Conservation (phyloP, 1,140 invertebrate species). For the Heliothis subflexa region DNA sequence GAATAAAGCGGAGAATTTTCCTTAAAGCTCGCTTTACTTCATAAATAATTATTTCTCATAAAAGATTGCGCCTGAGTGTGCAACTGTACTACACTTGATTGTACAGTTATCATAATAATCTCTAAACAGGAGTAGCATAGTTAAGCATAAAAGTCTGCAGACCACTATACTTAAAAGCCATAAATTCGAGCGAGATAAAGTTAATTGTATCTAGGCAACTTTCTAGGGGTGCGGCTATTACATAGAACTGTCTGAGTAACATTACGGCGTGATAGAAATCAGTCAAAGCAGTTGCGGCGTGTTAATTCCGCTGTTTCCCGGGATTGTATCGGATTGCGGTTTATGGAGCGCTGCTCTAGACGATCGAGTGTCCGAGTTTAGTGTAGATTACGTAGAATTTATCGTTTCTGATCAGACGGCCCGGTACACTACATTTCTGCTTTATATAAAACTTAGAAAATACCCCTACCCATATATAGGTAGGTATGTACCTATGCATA, state of each 20-base stretch:
- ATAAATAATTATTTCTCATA: neutral
- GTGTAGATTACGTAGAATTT: conserved; percentile 26
- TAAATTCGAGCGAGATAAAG: conserved; percentile 27
- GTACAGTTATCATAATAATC: conserved; percentile 31
- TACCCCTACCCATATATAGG: too few species aligned
- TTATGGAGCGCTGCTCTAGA: conserved; percentile 63
- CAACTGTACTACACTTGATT: conserved; percentile 1
- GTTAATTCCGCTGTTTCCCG: conserved; percentile 69
- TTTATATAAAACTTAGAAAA: conserved; percentile 1
- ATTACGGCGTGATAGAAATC: conserved; percentile 73
- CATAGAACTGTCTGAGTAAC: conserved; percentile 59
- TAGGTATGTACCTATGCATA: too few species aligned
- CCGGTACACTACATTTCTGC: conserved; percentile 10
- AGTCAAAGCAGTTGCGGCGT: conserved; percentile 62
- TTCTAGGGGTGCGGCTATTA: conserved; percentile 15
- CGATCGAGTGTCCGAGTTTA: conserved; percentile 31
- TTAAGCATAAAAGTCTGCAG: conserved; percentile 17
- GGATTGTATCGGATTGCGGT: conserved; percentile 76
- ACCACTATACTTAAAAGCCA: conserved; percentile 37
- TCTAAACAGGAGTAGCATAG: neutral
- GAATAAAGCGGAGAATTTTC: too few species aligned
- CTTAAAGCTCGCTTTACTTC: too few species aligned
- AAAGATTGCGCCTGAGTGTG: neutral
- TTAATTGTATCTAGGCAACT: conserved; percentile 32
- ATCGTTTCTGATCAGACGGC: conserved; percentile 18